Evolutionary conservation across 2,113 vertebrate genomes (phyloP), one percentile per base, ranked within the genome.

Genomic region (Paramisgurnus dabryanus): DNA sequence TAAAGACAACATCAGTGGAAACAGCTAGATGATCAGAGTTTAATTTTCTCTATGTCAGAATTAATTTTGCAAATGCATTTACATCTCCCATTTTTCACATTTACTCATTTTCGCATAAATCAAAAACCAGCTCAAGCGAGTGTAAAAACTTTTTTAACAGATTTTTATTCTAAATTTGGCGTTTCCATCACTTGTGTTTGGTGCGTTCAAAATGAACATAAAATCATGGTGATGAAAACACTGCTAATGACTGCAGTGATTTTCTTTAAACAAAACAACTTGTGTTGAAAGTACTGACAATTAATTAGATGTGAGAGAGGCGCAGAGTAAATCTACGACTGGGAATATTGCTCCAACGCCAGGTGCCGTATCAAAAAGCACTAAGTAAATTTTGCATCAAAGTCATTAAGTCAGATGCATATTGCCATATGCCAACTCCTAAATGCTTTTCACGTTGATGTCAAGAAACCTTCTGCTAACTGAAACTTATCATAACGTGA

Each of bases 311-410:
- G 10, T 12, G 41, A 58, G 63, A 50, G 50, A 39, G 45, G n/a
- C 39, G 61, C 66, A 39, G 3, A 64, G 55, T 67, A 53, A 57
- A 40, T n/a, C 39, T 45, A 4, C 22, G 34, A 41, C 41, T 65
- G 10, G 34, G 50, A 9, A 50, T 58, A 55, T 45, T 71, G 58
- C 17, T 4, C 61, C 68, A 78, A 57, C 67, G 74, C 69, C 69
- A 78, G 75, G 63, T 84, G 67, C 45, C 61, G 72, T 77, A 77
- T 80, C 66, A 78, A 81, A 70, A 71, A 74, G 43, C 12, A 34
- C 27, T 34, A 34, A 34, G 27, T 61, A 18, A 57, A 68, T 68
- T 34, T 58, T 57, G 53, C 63, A 78, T 69, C 58, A 74, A 78
- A 81, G 64, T 74, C 63, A 84, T 81, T 78, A 2, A 63, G 50